These are phyloP conservation scores for Ormia ochracea DNA, from an alignment of 2,888 invertebrate genomes.

Conservation along the genomic window DNA sequence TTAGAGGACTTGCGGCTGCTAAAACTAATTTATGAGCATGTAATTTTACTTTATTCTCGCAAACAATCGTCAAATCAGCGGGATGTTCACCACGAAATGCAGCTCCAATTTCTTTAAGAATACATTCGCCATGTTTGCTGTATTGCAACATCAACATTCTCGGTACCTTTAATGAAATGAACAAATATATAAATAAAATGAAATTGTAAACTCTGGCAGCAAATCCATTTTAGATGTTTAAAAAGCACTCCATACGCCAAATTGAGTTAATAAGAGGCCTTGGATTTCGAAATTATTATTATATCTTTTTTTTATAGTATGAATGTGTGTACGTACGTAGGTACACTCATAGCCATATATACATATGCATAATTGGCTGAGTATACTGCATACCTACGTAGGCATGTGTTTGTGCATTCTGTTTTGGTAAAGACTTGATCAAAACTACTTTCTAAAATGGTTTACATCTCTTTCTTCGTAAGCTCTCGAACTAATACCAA, in stretches of 20 bases:
- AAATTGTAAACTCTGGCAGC: conserved; percentile 21
- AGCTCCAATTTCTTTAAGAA: conserved; percentile 92
- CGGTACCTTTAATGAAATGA: conserved; percentile 72
- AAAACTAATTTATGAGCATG: conserved; percentile 90
- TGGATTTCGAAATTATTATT: conserved; percentile 57
- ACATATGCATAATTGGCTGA: too few relatives aligned
- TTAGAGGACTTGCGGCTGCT: conserved; percentile 90
- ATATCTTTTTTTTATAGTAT: conserved; percentile 1
- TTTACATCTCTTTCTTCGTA: conserved; percentile 62
- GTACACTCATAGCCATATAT: not conserved
- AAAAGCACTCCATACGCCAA: conserved; percentile 39
- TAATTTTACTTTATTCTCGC: conserved; percentile 88
- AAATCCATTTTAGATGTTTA: conserved; percentile 45
- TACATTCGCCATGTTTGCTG: conserved; percentile 94
- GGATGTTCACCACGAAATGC: conserved; percentile 92
- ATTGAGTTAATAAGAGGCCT: conserved; percentile 57
- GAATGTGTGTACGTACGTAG: not conserved
- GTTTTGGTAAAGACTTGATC: conserved; percentile 53
- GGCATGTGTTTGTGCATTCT: not conserved
- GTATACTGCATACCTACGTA: not conserved
- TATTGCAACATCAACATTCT: conserved; percentile 91
- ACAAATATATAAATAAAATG: conserved; percentile 23
- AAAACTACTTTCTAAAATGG: conserved; percentile 63
- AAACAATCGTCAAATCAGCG: conserved; percentile 90
- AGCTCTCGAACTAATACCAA: conserved; percentile 28